phyloP scores from a whole-genome alignment of 2,113 vertebrate genomes.

The Morphnarchus princeps region DNA sequence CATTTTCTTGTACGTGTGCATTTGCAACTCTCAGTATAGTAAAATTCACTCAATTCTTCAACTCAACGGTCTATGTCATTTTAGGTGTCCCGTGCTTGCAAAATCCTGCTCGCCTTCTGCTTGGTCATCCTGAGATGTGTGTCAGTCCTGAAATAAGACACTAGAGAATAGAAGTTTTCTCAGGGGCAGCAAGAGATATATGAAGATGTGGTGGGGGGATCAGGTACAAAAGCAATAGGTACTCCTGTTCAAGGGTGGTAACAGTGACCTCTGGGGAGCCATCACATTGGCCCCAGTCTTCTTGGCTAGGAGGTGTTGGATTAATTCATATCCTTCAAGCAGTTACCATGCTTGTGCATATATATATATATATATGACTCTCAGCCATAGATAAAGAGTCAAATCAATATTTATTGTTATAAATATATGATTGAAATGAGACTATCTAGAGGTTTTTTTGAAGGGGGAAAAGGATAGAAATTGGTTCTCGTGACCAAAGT shows the following conservation, averaged over 20 bases:
- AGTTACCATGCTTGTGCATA: not conserved
- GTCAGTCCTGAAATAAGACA: not conserved
- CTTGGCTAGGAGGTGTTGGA: not conserved
- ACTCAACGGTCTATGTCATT: not conserved
- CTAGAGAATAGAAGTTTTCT: not conserved
- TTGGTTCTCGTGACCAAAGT: not conserved
- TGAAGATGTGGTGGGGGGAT: not conserved
- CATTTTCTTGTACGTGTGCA: not conserved
- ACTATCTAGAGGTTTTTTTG: not conserved
- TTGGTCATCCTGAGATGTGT: not conserved
- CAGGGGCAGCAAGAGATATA: not conserved
- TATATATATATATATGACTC: not conserved
- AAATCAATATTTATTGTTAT: not conserved
- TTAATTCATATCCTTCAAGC: not conserved
- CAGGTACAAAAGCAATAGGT: not conserved
- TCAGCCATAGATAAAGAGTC: not conserved
- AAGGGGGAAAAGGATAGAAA: not conserved
- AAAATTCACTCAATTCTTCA: not conserved
- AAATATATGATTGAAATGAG: not conserved
- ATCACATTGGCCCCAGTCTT: not conserved
- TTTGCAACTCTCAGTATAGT: not conserved
- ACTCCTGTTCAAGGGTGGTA: not conserved
- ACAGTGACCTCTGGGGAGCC: not conserved
- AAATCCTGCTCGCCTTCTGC: not conserved
- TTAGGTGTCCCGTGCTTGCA: not conserved